Conservation (phyloP, 2,113 vertebrate species). For the Tretioscincus oriximinensis region DNA sequence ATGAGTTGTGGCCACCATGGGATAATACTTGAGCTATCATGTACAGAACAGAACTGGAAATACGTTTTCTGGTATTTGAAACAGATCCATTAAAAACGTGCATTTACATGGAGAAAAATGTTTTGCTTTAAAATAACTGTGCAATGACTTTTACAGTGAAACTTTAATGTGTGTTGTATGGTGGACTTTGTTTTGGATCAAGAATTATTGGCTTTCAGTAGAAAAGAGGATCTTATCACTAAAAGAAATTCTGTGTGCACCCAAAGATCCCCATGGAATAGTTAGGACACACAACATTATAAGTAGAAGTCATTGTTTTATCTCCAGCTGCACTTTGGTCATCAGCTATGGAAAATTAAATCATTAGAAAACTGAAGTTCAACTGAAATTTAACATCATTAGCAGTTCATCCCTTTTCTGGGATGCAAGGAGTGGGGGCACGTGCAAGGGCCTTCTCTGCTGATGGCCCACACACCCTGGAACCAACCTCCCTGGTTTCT, state of each 20-base stretch:
- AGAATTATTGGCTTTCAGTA: not conserved
- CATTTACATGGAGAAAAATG: not conserved
- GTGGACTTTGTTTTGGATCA: not conserved
- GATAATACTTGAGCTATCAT: not conserved
- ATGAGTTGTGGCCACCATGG: not conserved
- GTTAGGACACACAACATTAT: no score
- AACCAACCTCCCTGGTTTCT: no score
- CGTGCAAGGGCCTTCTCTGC: no score
- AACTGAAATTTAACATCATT: no score
- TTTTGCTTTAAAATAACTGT: not conserved
- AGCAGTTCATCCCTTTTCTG: no score
- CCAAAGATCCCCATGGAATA: no score
- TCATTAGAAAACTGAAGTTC: no score
- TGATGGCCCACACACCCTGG: no score
- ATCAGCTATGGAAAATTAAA: no score
- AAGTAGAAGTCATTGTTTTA: no score
- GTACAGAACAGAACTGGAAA: not conserved
- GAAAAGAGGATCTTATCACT: not conserved
- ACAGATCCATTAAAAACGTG: not conserved
- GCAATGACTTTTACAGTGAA: not conserved
- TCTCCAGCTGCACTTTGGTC: no score
- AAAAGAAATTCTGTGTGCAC: not conserved
- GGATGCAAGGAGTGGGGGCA: no score
- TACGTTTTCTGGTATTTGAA: accelerated
- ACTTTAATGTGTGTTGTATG: not conserved